Percentiles rank a stretch among this genome's conserved stretches.
Conservation (phyloP, 2,888 invertebrate genomes). For the Pyrochroa serraticornis region DNA sequence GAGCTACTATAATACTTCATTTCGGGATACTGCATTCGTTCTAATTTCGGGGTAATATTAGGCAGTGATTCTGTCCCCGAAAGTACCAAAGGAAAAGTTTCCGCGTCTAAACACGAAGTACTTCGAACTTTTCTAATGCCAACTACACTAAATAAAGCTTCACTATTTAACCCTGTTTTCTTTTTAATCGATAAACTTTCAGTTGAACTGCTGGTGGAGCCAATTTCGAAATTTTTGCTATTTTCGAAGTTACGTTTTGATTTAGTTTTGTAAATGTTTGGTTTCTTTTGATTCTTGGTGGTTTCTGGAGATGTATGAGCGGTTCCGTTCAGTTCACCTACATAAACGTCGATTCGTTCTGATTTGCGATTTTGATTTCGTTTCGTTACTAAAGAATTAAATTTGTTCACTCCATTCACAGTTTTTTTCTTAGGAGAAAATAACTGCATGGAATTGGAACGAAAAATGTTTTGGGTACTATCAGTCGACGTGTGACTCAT, state of each 20-base stretch:
- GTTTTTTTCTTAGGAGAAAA: conserved; percentile 59
- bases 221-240: conserved; percentile 37
- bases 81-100: conserved; percentile 57
- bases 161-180: conserved; percentile 37
- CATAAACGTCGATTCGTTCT: conserved; percentile 8
- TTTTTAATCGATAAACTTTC: conserved; percentile 41
- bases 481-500: conserved; percentile 39
- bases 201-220: conserved; percentile 47
- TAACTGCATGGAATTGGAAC: conserved; percentile 44
- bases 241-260: conserved; percentile 2
- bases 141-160: conserved; percentile 32
- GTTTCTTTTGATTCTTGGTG: conserved; percentile 17
- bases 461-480: conserved; percentile 39
- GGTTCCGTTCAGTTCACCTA: conserved; percentile 1
- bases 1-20: conserved; percentile 51
- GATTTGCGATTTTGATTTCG: conserved; percentile 31
- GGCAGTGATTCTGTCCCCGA: conserved; percentile 71
- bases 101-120: conserved; percentile 64
- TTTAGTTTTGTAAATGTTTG: conserved; percentile 24
- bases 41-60: conserved; percentile 65
- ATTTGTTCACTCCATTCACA: conserved; percentile 52
- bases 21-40: conserved; percentile 38
- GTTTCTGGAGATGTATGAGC: conserved; percentile 28
- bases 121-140: conserved; percentile 64
- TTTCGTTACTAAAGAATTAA: conserved; percentile 40